Evolutionary conservation across 2,888 invertebrate species (phyloP), one percentile per base, ranked within the genome.

Genomic region (Trypoxylon attenuatum): DNA sequence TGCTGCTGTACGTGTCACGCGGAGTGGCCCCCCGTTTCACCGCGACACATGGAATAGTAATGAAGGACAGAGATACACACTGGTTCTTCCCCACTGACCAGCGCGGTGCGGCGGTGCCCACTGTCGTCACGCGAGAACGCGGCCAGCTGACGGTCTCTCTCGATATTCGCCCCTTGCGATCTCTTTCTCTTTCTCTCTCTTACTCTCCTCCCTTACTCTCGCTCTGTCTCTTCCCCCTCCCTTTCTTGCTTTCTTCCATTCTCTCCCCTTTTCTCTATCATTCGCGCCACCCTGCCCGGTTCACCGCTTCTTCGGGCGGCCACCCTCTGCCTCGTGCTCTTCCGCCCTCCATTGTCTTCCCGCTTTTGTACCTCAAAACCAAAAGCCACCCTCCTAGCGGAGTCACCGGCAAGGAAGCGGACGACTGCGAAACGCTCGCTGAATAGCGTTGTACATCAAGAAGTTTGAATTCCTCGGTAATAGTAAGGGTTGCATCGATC

Each of bases 91-190:
- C 62, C 58, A 55, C 61, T 65, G 58, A 47, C 59, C 64, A 72
- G 73, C 65, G 74, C 76, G 62, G 67, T 60, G 71, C 69, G 73
- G 71, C 73, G 75, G 54, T 56, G 67, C 67, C 72, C 66, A 76
- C 77, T 76, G 80, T 78, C 78, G 83, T 82, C 83, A 83, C 83
- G 83, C 83, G 81, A 83, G 82, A 82, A 82, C 80, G 73, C 72
- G 68, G 65, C 80, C 83, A 82, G 80, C 83, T 83, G 82, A 83
- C 82, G 82, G 74, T 77, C 75, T 71, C 69, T 70, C 64, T 69
- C 70, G 60, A 57, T 57, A 45, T 60, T 49, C 43, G 52, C 45
- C 60, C 57, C 53, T n/a, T 53, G 27, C 27, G 43, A 19, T 38
- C 8, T n/a, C 33, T 6, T 13, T 33, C 33, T n/a, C n/a, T 10